Percentiles rank a stretch among this genome's conserved stretches.
Evolutionary conservation across 2,113 vertebrate genomes (phyloP).

Genomic region (Nothocercus julius): DNA sequence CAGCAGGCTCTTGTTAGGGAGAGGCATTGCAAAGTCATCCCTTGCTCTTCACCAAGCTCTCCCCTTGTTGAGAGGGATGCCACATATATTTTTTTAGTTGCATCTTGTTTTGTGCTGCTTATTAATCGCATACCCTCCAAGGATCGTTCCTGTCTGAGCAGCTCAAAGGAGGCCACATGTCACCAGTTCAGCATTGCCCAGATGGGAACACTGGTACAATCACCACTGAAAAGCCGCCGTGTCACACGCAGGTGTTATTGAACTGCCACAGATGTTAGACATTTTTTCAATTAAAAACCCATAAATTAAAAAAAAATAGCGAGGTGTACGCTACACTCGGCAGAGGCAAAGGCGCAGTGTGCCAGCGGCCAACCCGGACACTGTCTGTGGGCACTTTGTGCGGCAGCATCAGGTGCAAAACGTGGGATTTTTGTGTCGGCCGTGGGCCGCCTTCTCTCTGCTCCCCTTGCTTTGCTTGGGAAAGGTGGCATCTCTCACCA

Average conservation of each 20-base stretch:
- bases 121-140: not conserved
- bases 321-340: not conserved
- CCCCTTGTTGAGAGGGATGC: not conserved
- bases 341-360: not conserved
- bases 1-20: not conserved
- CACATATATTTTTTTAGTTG: not conserved
- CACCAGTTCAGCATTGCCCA: not conserved
- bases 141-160: not conserved
- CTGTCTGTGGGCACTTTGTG: not conserved
- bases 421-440: not conserved
- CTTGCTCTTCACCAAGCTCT: not conserved
- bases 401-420: not conserved
- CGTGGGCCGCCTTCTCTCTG: accelerated
- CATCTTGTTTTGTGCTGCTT: not conserved
- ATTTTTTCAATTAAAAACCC: slow-evolving; percentile 44
- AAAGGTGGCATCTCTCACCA: not conserved
- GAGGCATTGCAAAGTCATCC: not conserved
- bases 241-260: slow-evolving; percentile 20
- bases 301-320: slow-evolving; percentile 37
- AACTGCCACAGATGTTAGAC: slow-evolving; percentile 59
- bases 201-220: not conserved
- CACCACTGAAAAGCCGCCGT: slow-evolving; percentile 9
- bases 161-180: not conserved
- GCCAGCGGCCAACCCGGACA: not conserved
- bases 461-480: accelerated